phyloP scores from a whole-genome alignment of 2,888 invertebrate genomes.

The Anagyrus pseudococci region DNA sequence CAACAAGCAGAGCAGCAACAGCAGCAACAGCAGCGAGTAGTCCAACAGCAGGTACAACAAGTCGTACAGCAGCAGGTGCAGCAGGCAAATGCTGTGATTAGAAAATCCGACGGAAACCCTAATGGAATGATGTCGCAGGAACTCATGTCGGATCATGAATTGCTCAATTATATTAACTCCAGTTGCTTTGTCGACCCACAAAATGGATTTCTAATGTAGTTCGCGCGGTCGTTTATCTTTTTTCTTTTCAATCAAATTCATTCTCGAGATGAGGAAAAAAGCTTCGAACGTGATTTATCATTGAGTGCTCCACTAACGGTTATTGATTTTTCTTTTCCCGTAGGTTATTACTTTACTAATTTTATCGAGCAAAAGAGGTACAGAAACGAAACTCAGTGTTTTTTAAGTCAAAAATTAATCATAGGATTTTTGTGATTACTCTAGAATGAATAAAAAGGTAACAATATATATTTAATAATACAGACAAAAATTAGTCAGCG shows the following conservation, averaged over 20 bases:
- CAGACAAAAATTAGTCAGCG: too few relatives aligned
- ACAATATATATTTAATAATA: too few relatives aligned
- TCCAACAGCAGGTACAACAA: background rate
- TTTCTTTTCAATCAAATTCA: background rate
- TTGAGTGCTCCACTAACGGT: slow-evolving; percentile 30
- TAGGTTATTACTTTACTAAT: slow-evolving; percentile 3
- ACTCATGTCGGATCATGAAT: slow-evolving; percentile 86
- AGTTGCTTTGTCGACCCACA: slow-evolving; percentile 84
- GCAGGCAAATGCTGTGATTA: slow-evolving; percentile 59
- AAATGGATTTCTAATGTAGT: slow-evolving; percentile 57
- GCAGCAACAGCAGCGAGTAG: background rate
- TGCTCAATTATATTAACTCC: slow-evolving; percentile 88
- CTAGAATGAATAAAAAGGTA: too few relatives aligned
- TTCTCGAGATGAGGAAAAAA: background rate
- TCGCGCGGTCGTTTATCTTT: slow-evolving; percentile 7
- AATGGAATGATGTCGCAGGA: slow-evolving; percentile 71
- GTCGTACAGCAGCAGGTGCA: slow-evolving; percentile 52
- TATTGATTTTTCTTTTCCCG: slow-evolving; percentile 16
- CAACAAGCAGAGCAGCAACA: slow-evolving; percentile 54
- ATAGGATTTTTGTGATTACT: too few relatives aligned
- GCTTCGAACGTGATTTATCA: slow-evolving; percentile 17
- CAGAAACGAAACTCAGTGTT: slow-evolving; percentile 33
- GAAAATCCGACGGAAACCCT: slow-evolving; percentile 58
- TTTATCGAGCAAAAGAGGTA: slow-evolving; percentile 15
- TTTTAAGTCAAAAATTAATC: slow-evolving; percentile 1